phyloP scores from a whole-genome alignment of 2,797 vertebrate species.

The Darevskia mixta region DNA sequence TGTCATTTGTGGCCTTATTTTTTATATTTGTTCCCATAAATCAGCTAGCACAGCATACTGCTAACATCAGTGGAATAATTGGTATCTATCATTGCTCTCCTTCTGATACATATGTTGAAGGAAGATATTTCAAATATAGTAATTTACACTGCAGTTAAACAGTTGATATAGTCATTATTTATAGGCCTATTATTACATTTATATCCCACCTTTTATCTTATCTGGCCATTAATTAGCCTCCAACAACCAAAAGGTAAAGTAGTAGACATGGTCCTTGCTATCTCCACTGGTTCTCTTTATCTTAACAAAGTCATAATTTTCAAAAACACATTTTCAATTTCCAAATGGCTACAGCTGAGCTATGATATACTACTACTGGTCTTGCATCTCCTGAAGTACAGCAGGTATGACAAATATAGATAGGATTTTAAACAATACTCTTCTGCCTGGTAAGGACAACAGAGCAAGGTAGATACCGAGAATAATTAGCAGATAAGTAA shows the following conservation, averaged over 20 bases:
- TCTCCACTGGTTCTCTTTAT: slow-evolving; percentile 21
- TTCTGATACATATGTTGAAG: neutral
- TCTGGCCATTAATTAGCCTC: too few relatives aligned
- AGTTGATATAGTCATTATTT: neutral
- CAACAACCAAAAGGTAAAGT: too few relatives aligned
- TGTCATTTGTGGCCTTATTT: neutral
- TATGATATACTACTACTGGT: neutral
- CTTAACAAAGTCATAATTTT: slow-evolving; percentile 51
- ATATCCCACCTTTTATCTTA: too few relatives aligned
- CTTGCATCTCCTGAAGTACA: neutral
- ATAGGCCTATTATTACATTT: neutral
- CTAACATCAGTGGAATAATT: neutral
- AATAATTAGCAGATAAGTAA: slow-evolving; percentile 9
- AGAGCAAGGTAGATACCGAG: neutral
- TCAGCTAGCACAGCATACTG: neutral
- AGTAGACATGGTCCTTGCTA: too few relatives aligned
- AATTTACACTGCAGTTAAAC: neutral
- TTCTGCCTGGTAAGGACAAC: neutral
- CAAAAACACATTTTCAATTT: slow-evolving; percentile 51
- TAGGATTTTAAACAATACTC: neutral
- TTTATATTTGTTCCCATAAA: neutral
- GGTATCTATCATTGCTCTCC: slow-evolving; percentile 5
- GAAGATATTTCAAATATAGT: neutral
- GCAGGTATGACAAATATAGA: neutral
- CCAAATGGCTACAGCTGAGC: neutral